Conservation (phyloP, 92 coral and sea anemone species). For the Phenganax stokvisi region DNA sequence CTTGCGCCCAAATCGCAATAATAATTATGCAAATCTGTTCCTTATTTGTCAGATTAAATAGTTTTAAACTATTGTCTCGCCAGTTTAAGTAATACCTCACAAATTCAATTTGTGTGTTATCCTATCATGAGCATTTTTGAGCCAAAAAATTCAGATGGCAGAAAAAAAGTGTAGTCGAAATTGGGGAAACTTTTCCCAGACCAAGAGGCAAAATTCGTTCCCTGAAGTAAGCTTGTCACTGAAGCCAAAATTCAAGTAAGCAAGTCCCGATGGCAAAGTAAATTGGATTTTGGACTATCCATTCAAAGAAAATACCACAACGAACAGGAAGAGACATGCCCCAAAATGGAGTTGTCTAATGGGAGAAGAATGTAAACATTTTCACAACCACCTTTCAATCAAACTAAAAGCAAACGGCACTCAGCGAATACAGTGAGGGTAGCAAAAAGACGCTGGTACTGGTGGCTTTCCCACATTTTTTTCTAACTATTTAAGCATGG, state of each 20-base stretch:
- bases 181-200: background rate
- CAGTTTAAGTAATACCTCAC: background rate
- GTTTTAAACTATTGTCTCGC: background rate
- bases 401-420: background rate
- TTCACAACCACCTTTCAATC: background rate
- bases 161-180: background rate
- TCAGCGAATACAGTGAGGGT: background rate
- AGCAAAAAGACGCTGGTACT: no score
- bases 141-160: background rate
- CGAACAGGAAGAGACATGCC: background rate
- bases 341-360: background rate
- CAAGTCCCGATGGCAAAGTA: background rate
- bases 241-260: background rate
- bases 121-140: background rate
- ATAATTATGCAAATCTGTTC: conserved; percentile 1
- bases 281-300: background rate
- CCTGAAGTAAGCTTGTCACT: background rate
- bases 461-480: no score
- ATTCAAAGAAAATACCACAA: background rate
- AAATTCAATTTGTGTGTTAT: conserved; percentile 3
- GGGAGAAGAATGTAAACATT: background rate
- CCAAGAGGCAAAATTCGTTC: background rate
- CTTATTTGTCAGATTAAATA: background rate
- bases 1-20: background rate
- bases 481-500: no score